These are phyloP conservation scores for Ptychadena robeensis DNA, from an alignment of 2,797 vertebrate genomes.

Conservation along the genomic window DNA sequence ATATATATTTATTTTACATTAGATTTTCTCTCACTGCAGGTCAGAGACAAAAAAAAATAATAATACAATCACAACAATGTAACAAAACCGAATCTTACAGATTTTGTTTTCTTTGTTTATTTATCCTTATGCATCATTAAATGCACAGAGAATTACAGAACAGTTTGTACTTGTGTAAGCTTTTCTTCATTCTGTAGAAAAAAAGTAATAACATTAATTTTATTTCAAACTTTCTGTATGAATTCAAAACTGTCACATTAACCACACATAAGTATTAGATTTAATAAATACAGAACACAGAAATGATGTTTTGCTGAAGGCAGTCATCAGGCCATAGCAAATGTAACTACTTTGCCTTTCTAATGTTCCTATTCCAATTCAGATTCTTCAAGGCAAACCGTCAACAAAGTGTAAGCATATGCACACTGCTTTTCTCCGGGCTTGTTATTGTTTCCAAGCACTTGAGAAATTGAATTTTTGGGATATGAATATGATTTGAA, in stretches of 20 bases:
- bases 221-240: slow-evolving; percentile 75
- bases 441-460: slow-evolving; percentile 15
- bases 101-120: neutral
- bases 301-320: slow-evolving; percentile 70
- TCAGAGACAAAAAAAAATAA: neutral
- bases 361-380: slow-evolving; percentile 68
- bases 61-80: neutral
- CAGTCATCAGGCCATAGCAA: slow-evolving; percentile 68
- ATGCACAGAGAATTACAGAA: slow-evolving; percentile 32
- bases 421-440: slow-evolving; percentile 5
- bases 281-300: slow-evolving; percentile 75
- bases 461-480: slow-evolving; percentile 15
- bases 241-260: slow-evolving; percentile 77
- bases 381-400: slow-evolving; percentile 53
- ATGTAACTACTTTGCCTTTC: slow-evolving; percentile 71
- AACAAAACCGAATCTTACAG: neutral
- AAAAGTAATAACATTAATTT: slow-evolving; percentile 84
- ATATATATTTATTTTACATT: too few relatives aligned
- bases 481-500: neutral
- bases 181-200: slow-evolving; percentile 54
- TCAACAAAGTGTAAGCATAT: slow-evolving; percentile 46
- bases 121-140: slow-evolving; percentile 1
- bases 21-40: too few relatives aligned
- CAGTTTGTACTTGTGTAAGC: slow-evolving; percentile 46
- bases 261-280: slow-evolving; percentile 76